Base-by-base conservation (phyloP, 2,113 vertebrate genomes). In the Harpagus bidentatus region DNA sequence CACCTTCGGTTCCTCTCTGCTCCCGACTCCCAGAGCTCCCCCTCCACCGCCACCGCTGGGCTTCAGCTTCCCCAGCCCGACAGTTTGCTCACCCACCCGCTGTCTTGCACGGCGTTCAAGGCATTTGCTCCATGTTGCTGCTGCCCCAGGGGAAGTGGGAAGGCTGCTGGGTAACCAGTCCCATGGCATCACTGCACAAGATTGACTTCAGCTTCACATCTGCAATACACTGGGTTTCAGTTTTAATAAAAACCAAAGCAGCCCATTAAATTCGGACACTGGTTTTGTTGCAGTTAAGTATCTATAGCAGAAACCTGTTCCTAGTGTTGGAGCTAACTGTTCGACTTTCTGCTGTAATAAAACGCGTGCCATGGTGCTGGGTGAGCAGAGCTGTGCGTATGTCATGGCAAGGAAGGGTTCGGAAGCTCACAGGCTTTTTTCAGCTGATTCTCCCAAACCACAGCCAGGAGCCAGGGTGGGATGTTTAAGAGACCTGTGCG, bases 351-450 rank as follows among this genome's bases (percentile, higher is more conserved):
- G 66, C 66, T 66, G 12, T 23, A 29, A 45, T 2, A 13, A 20
- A 34, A 34, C 21, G 1, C 4, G 13, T 1, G n/a, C 43, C 11
- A 5, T 1, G 5, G 47, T 2, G n/a, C 55, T 11, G 88, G 42
- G 48, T 5, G 9, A 19, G 31, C 72, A 50, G 72, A 50, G 65
- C 88, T 4, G 62, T 2, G 36, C 0, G 2, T 32, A 43, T 13
- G 63, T 9, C 56, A 11, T 22, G 1, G 58, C 1, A 10, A 13
- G 10, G 45, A 31, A 53, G 15, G 50, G 48, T 16, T 13, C 34
- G 42, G 48, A 43, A 20, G 23, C n/a, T 5, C 66, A 3, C 23
- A 28, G 43, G 48, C 16, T 6, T 81, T 9, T 36, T 1, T 32
- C 83, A 20, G 31, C 48, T 1, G 56, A 4, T 7, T 62, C n/a